These are phyloP conservation scores for Rhea pennata DNA, from an alignment of 2,113 vertebrate genomes.

Conservation along the genomic window DNA sequence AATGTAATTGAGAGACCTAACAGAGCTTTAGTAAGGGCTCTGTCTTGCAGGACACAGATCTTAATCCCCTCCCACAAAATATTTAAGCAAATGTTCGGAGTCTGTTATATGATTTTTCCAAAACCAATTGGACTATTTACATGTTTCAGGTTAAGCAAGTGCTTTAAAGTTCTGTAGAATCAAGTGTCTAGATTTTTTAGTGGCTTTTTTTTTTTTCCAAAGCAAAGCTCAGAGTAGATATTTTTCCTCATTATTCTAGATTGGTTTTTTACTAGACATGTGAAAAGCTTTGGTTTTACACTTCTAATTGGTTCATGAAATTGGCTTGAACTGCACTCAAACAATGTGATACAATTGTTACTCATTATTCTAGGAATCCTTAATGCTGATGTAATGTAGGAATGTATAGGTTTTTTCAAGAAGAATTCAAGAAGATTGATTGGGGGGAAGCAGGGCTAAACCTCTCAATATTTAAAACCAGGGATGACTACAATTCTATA, in stretches of 20 bases:
- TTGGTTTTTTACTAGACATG: conserved; percentile 31
- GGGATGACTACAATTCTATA: background rate
- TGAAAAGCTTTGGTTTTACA: conserved; percentile 59
- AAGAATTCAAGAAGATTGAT: background rate
- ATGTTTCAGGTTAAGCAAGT: background rate
- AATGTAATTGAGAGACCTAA: background rate
- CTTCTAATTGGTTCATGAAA: conserved; percentile 25
- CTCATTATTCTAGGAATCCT: conserved; percentile 37
- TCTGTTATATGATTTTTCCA: background rate
- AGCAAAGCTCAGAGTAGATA: background rate
- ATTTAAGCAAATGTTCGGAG: background rate
- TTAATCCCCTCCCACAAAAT: background rate
- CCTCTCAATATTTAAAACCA: background rate
- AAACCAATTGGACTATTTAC: background rate
- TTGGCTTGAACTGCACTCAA: background rate
- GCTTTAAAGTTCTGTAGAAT: background rate
- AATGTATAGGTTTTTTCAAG: conserved; percentile 5
- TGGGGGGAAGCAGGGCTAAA: background rate
- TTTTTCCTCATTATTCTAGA: conserved; percentile 7
- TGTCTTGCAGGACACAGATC: background rate
- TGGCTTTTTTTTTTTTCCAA: background rate
- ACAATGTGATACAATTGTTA: conserved; percentile 31
- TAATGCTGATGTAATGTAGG: conserved; percentile 32
- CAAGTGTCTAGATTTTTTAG: background rate
- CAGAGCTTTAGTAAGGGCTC: background rate